These are phyloP conservation scores for Callipepla squamata DNA, from an alignment of 2,113 vertebrate genomes.

Conservation along the genomic window DNA sequence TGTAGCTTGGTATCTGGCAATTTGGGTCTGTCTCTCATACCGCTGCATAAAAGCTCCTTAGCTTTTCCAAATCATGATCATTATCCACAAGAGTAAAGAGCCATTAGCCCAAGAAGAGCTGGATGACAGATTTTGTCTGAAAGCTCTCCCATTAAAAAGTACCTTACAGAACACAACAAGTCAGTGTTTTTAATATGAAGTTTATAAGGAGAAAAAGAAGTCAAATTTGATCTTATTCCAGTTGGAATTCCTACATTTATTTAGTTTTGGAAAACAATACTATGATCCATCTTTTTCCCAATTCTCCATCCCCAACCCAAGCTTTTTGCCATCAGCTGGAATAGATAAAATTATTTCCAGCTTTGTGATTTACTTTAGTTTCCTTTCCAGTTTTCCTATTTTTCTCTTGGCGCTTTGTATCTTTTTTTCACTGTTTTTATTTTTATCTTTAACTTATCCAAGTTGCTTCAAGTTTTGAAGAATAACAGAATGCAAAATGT, in stretches of 20 bases:
- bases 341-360: constrained; percentile 35
- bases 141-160: not conserved
- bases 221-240: not conserved
- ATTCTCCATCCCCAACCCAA: not conserved
- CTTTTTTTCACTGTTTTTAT: not conserved
- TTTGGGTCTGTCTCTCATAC: not conserved
- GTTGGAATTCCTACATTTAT: not conserved
- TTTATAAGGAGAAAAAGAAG: not conserved
- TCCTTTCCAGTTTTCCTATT: constrained; percentile 26
- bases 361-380: not conserved
- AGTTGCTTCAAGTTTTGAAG: not conserved
- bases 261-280: not conserved
- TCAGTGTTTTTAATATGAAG: not conserved
- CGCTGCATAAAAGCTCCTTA: not conserved
- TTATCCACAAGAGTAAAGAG: not conserved
- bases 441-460: not conserved
- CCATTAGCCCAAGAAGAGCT: not conserved
- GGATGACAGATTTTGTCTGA: not conserved
- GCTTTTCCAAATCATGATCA: not conserved
- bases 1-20: not conserved
- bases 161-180: not conserved
- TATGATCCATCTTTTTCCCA: not conserved
- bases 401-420: not conserved
- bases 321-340: not conserved
- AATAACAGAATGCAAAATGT: not conserved